Percentiles rank a stretch among this genome's conserved stretches.
phyloP scores from a whole-genome alignment of 2,113 vertebrate species.

The Hiodon alosoides region DNA sequence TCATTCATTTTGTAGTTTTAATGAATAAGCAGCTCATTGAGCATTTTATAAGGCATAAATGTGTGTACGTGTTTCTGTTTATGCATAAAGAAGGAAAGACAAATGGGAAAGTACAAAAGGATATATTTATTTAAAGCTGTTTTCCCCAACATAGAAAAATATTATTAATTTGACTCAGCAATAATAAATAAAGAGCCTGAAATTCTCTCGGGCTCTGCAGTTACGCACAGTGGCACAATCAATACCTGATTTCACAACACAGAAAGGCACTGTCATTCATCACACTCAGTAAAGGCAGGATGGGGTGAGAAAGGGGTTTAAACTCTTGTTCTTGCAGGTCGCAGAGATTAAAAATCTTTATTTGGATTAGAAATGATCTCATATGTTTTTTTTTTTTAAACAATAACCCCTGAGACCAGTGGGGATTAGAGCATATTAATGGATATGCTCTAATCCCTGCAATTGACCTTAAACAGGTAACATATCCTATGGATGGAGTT shows the following conservation, averaged over 20 bases:
- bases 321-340: background rate
- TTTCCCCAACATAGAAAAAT: conserved; percentile 68
- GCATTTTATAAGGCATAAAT: too few species aligned
- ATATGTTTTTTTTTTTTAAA: too few species aligned
- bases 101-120: conserved; percentile 48
- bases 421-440: too few species aligned
- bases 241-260: conserved; percentile 65
- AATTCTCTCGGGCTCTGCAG: conserved; percentile 46
- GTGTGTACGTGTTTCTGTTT: background rate
- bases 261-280: conserved; percentile 72
- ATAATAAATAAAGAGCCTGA: conserved; percentile 70
- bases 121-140: conserved; percentile 72
- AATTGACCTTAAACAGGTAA: too few species aligned
- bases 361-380: too few species aligned
- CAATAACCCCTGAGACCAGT: too few species aligned
- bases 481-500: too few species aligned
- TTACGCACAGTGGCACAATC: conserved; percentile 63
- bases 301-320: background rate
- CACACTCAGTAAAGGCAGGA: conserved; percentile 31
- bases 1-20: too few species aligned
- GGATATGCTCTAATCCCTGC: too few species aligned
- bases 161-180: conserved; percentile 67
- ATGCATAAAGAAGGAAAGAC: background rate
- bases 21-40: too few species aligned
- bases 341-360: background rate